Conservation (phyloP, 2,113 vertebrate genomes). For the Oncorhynchus keta region DNA sequence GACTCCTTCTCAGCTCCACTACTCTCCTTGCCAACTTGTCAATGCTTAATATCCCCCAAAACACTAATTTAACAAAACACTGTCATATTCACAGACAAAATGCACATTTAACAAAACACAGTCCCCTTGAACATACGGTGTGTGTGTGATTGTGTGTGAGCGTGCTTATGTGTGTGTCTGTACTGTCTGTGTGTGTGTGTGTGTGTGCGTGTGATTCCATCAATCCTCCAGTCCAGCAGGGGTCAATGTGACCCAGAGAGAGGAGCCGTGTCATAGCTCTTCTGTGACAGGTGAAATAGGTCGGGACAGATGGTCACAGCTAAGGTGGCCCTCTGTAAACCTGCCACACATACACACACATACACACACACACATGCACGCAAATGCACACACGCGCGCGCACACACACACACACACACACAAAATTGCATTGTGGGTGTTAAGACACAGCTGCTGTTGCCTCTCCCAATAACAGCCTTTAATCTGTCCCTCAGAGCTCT, state of each 20-base stretch:
- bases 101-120: not conserved
- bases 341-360: no score
- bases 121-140: slow-evolving; percentile 8
- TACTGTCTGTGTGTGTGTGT: not conserved
- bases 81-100: slow-evolving; percentile 8
- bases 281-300: slow-evolving; percentile 59
- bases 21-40: slow-evolving; percentile 30
- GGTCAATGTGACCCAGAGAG: not conserved
- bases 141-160: no score
- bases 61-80: slow-evolving; percentile 19
- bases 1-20: not conserved
- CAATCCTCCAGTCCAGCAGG: not conserved
- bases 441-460: no score
- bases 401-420: no score
- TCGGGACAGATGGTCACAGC: slow-evolving; percentile 12
- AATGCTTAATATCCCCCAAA: slow-evolving; percentile 40
- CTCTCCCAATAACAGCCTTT: no score
- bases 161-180: no score
- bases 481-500: no score
- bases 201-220: not conserved
- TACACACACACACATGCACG: no score
- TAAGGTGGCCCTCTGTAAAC: no score
- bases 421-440: no score
- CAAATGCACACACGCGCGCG: rapidly evolving
- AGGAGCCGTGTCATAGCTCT: slow-evolving; percentile 42